Evolutionary conservation across 2,888 invertebrate genomes (phyloP).

Genomic region (Cheilosia grossa): DNA sequence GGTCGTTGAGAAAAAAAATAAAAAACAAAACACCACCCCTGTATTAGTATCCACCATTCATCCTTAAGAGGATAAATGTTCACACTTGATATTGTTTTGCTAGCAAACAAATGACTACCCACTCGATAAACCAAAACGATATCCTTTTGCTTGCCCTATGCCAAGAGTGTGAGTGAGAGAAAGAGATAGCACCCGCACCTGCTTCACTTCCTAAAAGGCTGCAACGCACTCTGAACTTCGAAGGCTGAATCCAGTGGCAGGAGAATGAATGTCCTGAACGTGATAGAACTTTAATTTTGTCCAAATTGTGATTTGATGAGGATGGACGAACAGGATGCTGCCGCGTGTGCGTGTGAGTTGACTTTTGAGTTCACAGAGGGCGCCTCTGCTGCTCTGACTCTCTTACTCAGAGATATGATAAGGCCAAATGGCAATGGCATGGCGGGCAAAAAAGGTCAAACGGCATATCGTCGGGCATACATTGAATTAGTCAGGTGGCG

Average conservation of each 20-base stretch:
- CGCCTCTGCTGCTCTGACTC: neutral
- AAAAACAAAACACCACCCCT: too few relatives aligned
- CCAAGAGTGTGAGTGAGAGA: neutral
- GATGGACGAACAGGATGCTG: slow-evolving; percentile 41
- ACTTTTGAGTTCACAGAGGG: slow-evolving; percentile 15
- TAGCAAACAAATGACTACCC: slow-evolving; percentile 61
- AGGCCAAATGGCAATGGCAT: slow-evolving; percentile 12
- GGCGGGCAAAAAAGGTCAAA: slow-evolving; percentile 51
- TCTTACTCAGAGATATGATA: neutral
- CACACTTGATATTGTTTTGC: slow-evolving; percentile 72
- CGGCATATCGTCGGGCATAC: slow-evolving; percentile 13
- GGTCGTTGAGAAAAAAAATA: slow-evolving; percentile 15
- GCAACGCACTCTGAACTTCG: neutral
- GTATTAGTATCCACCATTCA: neutral
- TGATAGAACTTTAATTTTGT: slow-evolving; percentile 76
- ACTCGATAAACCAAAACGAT: slow-evolving; percentile 40
- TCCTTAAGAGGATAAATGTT: slow-evolving; percentile 62
- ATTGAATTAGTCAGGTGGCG: slow-evolving; percentile 54
- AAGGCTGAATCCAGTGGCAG: slow-evolving; percentile 20
- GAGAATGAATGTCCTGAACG: slow-evolving; percentile 68
- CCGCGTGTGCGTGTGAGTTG: slow-evolving; percentile 7
- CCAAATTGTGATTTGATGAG: slow-evolving; percentile 73
- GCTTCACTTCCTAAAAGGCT: slow-evolving; percentile 3
- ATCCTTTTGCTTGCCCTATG: slow-evolving; percentile 37
- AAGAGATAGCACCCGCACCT: slow-evolving; percentile 14